Evolutionary conservation across 2,888 invertebrate genomes (phyloP).

Genomic region (Onthophagus sagittarius): DNA sequence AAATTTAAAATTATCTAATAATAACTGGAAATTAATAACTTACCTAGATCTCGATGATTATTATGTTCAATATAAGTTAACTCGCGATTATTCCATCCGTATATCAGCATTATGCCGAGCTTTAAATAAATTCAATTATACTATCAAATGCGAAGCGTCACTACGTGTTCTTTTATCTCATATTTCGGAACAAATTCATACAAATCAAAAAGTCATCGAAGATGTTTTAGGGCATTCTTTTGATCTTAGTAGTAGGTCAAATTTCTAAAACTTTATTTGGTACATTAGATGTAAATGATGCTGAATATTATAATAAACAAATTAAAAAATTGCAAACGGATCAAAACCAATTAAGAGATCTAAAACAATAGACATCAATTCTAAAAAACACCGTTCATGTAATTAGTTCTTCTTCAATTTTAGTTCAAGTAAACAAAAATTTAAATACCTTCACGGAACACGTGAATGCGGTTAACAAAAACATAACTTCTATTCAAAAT

Average conservation of each 20-base stretch:
- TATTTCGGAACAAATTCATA: neutral
- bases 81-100: neutral
- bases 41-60: neutral
- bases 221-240: neutral
- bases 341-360: neutral
- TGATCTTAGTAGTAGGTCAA: neutral
- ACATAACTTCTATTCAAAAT: neutral
- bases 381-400: constrained; percentile 5
- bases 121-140: neutral
- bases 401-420: neutral
- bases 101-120: neutral
- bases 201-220: constrained; percentile 1
- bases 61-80: neutral
- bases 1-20: neutral
- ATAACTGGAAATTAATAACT: neutral
- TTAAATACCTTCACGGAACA: neutral
- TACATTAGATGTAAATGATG: constrained; percentile 1
- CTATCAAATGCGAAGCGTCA: neutral
- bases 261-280: constrained; percentile 1
- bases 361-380: neutral
- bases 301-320: constrained; percentile 2
- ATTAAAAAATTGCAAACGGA: neutral
- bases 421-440: neutral
- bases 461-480: neutral
- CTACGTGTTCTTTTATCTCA: neutral